Evolutionary conservation across 2,113 vertebrate species (phyloP).

Genomic region (Xyrauchen texanus): DNA sequence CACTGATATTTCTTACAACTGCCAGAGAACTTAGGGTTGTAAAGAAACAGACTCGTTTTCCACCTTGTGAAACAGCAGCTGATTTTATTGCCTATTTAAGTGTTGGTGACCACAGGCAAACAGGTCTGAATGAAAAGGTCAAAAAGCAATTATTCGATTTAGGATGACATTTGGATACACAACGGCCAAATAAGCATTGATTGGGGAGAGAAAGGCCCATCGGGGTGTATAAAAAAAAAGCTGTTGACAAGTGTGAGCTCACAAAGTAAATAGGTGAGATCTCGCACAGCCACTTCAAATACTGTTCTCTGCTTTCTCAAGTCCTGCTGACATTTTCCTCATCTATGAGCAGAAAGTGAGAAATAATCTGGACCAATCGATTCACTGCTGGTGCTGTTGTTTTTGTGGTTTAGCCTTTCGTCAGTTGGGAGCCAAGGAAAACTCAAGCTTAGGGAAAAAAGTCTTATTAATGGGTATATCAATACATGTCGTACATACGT

Average conservation of each 20-base stretch:
- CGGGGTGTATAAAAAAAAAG: background rate
- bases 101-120: background rate
- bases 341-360: slow-evolving; percentile 13
- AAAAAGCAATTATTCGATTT: slow-evolving; percentile 35
- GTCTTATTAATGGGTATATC: slow-evolving; percentile 37
- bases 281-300: background rate
- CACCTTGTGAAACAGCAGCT: background rate
- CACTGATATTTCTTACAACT: background rate
- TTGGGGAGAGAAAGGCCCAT: slow-evolving; percentile 6
- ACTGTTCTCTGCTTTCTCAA: background rate
- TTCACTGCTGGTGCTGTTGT: background rate
- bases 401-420: slow-evolving; percentile 39
- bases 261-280: slow-evolving; percentile 25
- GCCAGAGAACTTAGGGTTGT: background rate
- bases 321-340: slow-evolving; percentile 27
- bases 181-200: slow-evolving; percentile 30
- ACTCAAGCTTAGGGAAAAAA: slow-evolving; percentile 20
- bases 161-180: slow-evolving; percentile 34
- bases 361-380: slow-evolving; percentile 36
- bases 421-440: slow-evolving; percentile 28
- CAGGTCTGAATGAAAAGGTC: slow-evolving; percentile 24
- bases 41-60: background rate
- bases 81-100: slow-evolving; percentile 23
- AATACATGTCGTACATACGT: slow-evolving; percentile 29
- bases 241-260: background rate